Percentiles rank a stretch among this genome's conserved stretches.
These are phyloP conservation scores for Luperina nickerlii DNA, from an alignment of 2,888 invertebrate species.

Conservation along the genomic window DNA sequence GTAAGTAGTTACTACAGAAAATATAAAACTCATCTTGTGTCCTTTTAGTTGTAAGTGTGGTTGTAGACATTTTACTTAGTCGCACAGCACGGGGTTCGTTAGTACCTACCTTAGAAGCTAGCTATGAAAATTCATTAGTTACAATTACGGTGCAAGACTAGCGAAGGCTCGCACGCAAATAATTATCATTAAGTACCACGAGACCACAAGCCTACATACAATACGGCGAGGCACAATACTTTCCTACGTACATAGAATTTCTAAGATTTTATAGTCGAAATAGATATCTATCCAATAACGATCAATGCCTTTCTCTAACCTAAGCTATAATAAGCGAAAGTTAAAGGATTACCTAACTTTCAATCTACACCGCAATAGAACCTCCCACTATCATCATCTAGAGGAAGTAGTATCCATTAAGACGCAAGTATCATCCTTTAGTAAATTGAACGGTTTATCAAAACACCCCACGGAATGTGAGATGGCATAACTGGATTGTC, in stretches of 20 bases:
- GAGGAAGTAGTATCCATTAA: slow-evolving; percentile 59
- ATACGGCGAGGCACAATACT: slow-evolving; percentile 21
- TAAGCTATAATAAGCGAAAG: slow-evolving; percentile 52
- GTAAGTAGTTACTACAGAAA: no score
- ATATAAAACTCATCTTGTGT: not conserved
- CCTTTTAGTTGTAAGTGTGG: not conserved
- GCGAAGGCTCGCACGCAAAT: slow-evolving; percentile 36
- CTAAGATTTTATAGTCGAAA: slow-evolving; percentile 29
- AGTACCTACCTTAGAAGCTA: slow-evolving; percentile 18
- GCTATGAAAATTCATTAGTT: slow-evolving; percentile 52
- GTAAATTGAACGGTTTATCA: slow-evolving; percentile 82
- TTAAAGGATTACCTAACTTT: slow-evolving; percentile 56
- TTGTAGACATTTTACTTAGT: slow-evolving; percentile 31
- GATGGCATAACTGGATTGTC: slow-evolving; percentile 81
- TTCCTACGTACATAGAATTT: slow-evolving; percentile 13
- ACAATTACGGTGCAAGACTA: slow-evolving; percentile 44
- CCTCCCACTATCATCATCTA: slow-evolving; percentile 52
- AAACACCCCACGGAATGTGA: slow-evolving; percentile 79
- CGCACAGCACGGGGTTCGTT: slow-evolving; percentile 25
- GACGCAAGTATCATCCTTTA: slow-evolving; percentile 70
- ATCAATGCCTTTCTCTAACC: slow-evolving; percentile 49
- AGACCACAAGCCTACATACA: not conserved
- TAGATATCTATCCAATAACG: slow-evolving; percentile 33
- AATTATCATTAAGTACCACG: slow-evolving; percentile 43
- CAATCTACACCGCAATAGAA: slow-evolving; percentile 43